phyloP scores from a whole-genome alignment of 2,797 vertebrate genomes.

The Chelmon rostratus region DNA sequence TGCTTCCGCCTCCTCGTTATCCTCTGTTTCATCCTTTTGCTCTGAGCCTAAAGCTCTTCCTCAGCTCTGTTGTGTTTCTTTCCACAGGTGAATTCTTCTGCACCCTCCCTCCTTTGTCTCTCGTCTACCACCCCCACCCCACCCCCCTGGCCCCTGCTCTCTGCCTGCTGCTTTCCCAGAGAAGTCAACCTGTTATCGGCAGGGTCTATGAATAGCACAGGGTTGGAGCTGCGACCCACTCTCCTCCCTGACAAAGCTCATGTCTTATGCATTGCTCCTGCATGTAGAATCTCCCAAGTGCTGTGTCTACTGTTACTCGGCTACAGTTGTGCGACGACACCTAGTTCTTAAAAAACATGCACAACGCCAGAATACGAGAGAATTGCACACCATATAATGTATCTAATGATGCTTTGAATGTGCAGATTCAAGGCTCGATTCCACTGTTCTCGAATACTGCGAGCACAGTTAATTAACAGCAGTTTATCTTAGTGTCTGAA shows the following conservation, averaged over 20 bases:
- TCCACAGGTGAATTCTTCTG: constrained; percentile 77
- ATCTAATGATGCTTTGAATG: constrained; percentile 7
- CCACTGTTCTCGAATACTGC: constrained; percentile 3
- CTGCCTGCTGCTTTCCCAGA: constrained; percentile 71
- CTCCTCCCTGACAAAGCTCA: constrained; percentile 72
- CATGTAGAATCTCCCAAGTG: constrained; percentile 51
- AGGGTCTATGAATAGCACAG: constrained; percentile 79
- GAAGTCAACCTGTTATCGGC: constrained; percentile 81
- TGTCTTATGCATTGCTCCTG: constrained; percentile 71
- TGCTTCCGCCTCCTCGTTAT: constrained; percentile 52
- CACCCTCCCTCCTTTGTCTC: constrained; percentile 71
- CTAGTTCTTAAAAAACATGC: constrained; percentile 7
- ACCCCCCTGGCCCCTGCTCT: constrained; percentile 12
- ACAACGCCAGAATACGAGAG: background rate
- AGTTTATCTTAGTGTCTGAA: constrained; percentile 4
- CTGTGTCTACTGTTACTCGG: constrained; percentile 17
- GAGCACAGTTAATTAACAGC: constrained; percentile 39
- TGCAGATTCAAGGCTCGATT: constrained; percentile 9
- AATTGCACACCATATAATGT: background rate
- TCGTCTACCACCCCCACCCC: constrained; percentile 43
- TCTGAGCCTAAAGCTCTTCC: constrained; percentile 44
- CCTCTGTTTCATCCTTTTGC: constrained; percentile 45
- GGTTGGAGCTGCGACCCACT: constrained; percentile 72
- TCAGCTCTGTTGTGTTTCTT: constrained; percentile 38
- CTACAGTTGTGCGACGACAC: constrained; percentile 5